These are phyloP conservation scores for Agapornis canus DNA, from an alignment of 2,797 vertebrate species.

Conservation along the genomic window DNA sequence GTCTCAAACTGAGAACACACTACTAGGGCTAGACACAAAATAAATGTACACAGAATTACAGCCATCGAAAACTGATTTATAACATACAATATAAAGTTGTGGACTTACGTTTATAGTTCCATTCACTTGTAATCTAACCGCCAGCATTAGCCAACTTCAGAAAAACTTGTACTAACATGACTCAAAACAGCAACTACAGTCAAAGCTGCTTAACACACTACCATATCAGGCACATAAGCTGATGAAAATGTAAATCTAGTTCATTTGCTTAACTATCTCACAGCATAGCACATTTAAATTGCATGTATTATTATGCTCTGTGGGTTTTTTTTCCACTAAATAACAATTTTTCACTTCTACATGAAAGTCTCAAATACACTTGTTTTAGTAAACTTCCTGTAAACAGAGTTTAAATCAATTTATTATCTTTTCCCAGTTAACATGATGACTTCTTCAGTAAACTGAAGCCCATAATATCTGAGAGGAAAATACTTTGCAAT, in stretches of 20 bases:
- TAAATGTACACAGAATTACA: neutral
- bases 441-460: neutral
- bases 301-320: neutral
- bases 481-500: neutral
- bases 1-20: constrained; percentile 32
- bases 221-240: neutral
- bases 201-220: neutral
- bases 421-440: neutral
- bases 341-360: neutral
- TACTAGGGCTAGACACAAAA: constrained; percentile 15
- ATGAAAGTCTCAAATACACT: neutral
- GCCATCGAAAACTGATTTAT: constrained; percentile 7
- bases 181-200: neutral
- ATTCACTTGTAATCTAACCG: neutral
- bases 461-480: neutral
- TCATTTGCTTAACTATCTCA: neutral
- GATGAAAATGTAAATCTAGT: neutral
- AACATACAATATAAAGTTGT: neutral
- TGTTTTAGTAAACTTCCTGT: neutral
- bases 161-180: neutral
- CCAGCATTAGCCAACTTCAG: neutral
- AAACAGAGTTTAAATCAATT: neutral
- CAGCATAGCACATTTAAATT: neutral
- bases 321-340: neutral
- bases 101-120: neutral